Evolutionary conservation across 2,113 vertebrate species (phyloP), one percentile per base, ranked within the genome.

Genomic region (Daboia siamensis): DNA sequence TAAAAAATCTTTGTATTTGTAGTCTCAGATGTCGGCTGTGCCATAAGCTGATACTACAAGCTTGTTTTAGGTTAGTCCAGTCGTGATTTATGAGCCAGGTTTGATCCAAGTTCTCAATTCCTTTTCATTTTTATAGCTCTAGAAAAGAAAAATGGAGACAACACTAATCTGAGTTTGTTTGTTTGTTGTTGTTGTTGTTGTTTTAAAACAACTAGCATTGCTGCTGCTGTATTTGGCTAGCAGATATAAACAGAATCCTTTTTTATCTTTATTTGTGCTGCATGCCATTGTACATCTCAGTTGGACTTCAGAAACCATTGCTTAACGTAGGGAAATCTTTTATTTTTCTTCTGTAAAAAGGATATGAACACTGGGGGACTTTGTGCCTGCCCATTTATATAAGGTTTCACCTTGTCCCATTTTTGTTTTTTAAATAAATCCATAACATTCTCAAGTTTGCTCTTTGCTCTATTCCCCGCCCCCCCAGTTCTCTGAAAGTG

Each of bases 1-100:
- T 93, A 93, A 96, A 92, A 93, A 96, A 92, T 95, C 93, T 96
- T 94, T 95, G n/a, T 48, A 93, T 96, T 97, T 96, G 94, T 84
- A 89, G 13, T 95, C 94, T 93, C 85, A 56, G 96, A 96, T 95
- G 29, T 56, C 4, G 15, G 55, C 17, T 56, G 55, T 20, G 20
- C 55, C 17, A 15, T 56, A 51, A 51, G 48, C 20, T 87, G 15
- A 64, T 21, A 12, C 85, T 39, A 2, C 33, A 6, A 33, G 3
- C 2, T 80, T 80, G 23, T 29, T 3, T 15, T 46, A 24, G 8
- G 33, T 10, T 61, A 57, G 46, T 44, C 89, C 93, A 64, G 93
- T 94, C 21, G 69, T 3, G 13, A 48, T 17, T 20, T n/a, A 61
- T 15, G 21, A 69, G 46, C 46, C 84, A 91, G 26, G 44, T 8